Evolutionary conservation across 2,888 invertebrate species (phyloP), one percentile per base, ranked within the genome.

Genomic region (Pseudococcus jackbeardsleyi): DNA sequence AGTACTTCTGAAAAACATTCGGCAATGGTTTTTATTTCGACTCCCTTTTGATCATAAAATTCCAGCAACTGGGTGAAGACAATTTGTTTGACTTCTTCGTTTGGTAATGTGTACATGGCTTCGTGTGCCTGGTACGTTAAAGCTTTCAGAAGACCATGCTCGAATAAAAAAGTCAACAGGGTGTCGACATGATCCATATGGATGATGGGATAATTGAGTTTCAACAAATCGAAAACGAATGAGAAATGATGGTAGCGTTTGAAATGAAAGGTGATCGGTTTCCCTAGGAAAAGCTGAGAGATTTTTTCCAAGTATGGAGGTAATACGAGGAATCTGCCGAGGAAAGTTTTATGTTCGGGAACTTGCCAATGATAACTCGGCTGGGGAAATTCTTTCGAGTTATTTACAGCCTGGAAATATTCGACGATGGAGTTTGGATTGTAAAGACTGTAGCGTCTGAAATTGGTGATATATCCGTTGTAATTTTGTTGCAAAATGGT

Each of bases 301-400:
- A 72, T 72, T 72, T 72, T 72, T 72, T 72, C 72, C 17, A 72
- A 72, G 17, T 33, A 72, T 33, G 72, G 72, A 72, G 72, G 72
- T 33, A 72, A 17, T 4, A 12, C 33, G 12, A 72, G 9, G 33
- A 33, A 72, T 19, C 33, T 72, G 33, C 72, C 72, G 0, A 72
- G 17, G 33, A 72, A 72, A 26, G 72, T 19, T 6, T 33, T 7
- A 33, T 72, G 72, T 72, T 72, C 72, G 15, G 33, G 72, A 19
- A 72, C 33, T 33, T 17, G 26, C 72, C 72, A 72, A 33, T 33
- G 33, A 15, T 6, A 19, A 8, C 22, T 9, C 9, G 72, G 72
- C 5, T 17, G 33, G 7, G 72, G 72, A 72, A 33, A 72, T 68
- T 26, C 26, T 5, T 5, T 33, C 1, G 72, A 72, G 17, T 72